These are phyloP conservation scores for Holothuria glaberrima DNA, from an alignment of 35 echinoderm and acorn worm genomes.

Conservation along the genomic window DNA sequence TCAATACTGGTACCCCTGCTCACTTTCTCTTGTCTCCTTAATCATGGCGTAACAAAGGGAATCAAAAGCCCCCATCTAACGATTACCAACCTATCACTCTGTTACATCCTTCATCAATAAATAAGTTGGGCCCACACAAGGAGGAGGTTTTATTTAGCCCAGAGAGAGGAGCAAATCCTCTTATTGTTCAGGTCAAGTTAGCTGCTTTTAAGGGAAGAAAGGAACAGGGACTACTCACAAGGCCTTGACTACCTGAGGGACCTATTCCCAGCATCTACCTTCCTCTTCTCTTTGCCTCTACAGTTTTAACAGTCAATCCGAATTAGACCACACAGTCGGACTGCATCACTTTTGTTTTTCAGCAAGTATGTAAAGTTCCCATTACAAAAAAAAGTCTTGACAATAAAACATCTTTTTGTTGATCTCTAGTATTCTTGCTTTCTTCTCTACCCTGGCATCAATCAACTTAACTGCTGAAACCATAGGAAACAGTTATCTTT, in stretches of 20 bases:
- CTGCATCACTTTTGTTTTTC: no score
- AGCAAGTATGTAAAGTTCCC: no score
- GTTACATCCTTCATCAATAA: constrained; percentile 15
- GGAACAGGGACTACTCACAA: background rate
- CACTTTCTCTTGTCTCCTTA: constrained; percentile 13
- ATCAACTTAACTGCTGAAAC: no score
- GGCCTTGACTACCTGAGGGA: background rate
- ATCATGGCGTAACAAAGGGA: constrained; percentile 5
- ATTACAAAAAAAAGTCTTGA: no score
- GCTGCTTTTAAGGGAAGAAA: constrained; percentile 1
- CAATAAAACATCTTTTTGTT: no score
- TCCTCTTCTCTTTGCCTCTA: background rate
- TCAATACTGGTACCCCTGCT: constrained; percentile 19
- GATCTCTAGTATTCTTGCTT: no score
- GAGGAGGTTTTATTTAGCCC: background rate
- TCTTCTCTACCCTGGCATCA: no score
- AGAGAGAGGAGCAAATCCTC: background rate
- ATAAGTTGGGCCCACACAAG: constrained; percentile 34
- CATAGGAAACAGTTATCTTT: no score
- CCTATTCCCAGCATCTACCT: background rate
- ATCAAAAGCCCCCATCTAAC: background rate
- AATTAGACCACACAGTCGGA: no score
- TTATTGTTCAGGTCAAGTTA: constrained; percentile 42
- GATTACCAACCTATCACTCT: constrained; percentile 6
- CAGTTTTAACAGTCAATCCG: no score